A percentile compares a stretch with the other conserved stretches of the same genome.
These are phyloP conservation scores for Caenorhabditis sp. DNA, from an alignment of 2,888 invertebrate genomes.

Conservation along the genomic window DNA sequence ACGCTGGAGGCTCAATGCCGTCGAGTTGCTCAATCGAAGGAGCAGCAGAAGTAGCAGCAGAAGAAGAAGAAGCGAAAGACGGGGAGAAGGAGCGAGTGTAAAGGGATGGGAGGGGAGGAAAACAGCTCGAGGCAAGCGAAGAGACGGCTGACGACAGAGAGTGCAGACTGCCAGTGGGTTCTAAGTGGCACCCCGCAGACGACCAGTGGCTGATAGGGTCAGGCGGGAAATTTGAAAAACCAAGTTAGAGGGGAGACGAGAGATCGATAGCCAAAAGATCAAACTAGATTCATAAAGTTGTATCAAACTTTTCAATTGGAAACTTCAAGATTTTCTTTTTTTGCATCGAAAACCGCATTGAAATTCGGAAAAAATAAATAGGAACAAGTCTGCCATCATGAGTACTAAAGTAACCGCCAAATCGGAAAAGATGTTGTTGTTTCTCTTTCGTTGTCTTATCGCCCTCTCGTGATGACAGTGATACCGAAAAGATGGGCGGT, in stretches of 20 bases:
- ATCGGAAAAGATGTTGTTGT: slow-evolving; percentile 7
- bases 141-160: slow-evolving; percentile 12
- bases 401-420: not conserved
- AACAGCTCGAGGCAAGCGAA: slow-evolving; percentile 23
- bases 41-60: not conserved
- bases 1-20: slow-evolving; percentile 7
- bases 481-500: slow-evolving; percentile 18
- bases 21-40: not conserved
- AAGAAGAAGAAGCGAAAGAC: too few species aligned
- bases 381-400: not conserved
- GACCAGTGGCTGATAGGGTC: slow-evolving; percentile 27
- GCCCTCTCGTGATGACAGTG: slow-evolving; percentile 15
- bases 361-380: too few species aligned
- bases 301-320: too few species aligned
- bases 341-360: too few species aligned
- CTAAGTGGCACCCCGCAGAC: slow-evolving; percentile 8
- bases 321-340: too few species aligned
- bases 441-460: slow-evolving; percentile 22
- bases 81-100: slow-evolving; percentile 9
- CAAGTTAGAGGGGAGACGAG: not conserved
- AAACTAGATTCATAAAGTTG: too few species aligned
- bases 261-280: slow-evolving; percentile 19
- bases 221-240: slow-evolving; percentile 11
- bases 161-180: slow-evolving; percentile 11
- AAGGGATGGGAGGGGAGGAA: slow-evolving; percentile 17